Percentiles rank a stretch among this genome's conserved stretches.
Conservation (phyloP, 2,797 vertebrate genomes). For the Melanotaenia pygmaea region DNA sequence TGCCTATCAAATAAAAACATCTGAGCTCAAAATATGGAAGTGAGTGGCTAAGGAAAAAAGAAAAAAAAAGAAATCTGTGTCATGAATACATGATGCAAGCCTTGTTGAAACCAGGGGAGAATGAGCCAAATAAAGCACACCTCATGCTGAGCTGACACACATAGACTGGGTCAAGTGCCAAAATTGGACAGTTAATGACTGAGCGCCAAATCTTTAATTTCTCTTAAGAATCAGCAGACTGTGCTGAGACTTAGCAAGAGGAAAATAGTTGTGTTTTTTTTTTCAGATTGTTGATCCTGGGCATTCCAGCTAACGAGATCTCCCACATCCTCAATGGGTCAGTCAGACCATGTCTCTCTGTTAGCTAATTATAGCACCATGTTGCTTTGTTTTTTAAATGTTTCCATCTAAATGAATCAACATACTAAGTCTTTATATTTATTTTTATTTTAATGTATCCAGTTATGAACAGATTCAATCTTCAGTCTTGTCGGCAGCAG, state of each 20-base stretch:
- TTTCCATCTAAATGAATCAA: not conserved
- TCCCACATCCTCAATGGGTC: constrained; percentile 1
- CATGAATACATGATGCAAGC: constrained; percentile 22
- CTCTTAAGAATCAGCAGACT: constrained; percentile 20
- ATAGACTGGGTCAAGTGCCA: constrained; percentile 30
- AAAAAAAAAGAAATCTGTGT: not conserved
- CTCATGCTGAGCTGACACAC: constrained; percentile 35
- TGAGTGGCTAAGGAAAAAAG: not conserved
- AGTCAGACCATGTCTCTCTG: not conserved
- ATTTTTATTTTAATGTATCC: not conserved
- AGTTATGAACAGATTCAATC: not conserved
- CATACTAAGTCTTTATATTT: not conserved
- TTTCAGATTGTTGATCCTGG: not conserved
- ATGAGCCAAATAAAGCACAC: constrained; percentile 39
- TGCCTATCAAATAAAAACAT: constrained; percentile 31
- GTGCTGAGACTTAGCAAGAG: constrained; percentile 5
- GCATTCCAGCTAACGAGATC: not conserved
- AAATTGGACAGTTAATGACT: constrained; percentile 40
- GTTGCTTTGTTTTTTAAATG: not conserved
- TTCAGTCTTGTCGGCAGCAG: not conserved
- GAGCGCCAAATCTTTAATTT: constrained; percentile 32
- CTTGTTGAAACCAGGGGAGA: constrained; percentile 23
- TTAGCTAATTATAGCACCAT: not conserved
- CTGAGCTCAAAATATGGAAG: constrained; percentile 9
- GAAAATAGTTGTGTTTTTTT: not conserved